These are phyloP conservation scores for Meda fulgida DNA, from an alignment of 2,797 vertebrate species.

Conservation along the genomic window DNA sequence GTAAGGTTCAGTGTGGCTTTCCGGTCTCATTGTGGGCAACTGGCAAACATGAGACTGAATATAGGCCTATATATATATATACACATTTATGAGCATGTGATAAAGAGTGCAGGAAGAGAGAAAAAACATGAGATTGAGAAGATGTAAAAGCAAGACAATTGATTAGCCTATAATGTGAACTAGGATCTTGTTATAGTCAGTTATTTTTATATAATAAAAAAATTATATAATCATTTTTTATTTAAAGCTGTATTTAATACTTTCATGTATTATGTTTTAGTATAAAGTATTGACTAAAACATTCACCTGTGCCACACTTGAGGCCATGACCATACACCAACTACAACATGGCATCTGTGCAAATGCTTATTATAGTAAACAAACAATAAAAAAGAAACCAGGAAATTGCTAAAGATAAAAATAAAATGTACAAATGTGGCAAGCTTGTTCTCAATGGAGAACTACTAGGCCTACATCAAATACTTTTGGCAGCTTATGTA, in stretches of 20 bases:
- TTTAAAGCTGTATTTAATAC: no score
- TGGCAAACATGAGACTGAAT: constrained; percentile 6
- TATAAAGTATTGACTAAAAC: not conserved
- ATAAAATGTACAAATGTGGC: not conserved
- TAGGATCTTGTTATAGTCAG: not conserved
- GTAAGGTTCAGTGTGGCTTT: constrained; percentile 23
- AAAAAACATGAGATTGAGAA: not conserved
- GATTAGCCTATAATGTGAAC: not conserved
- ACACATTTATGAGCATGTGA: not conserved
- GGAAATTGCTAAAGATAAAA: not conserved
- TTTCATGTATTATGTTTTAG: no score
- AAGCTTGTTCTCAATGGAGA: not conserved
- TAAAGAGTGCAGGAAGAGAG: constrained; percentile 14
- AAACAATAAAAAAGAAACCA: not conserved
- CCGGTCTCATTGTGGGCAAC: constrained; percentile 31
- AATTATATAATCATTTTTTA: no score
- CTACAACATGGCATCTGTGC: not conserved
- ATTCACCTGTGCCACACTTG: not conserved
- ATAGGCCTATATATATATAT: not conserved
- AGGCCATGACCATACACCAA: not conserved
- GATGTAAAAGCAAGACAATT: not conserved
- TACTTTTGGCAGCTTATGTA: not conserved
- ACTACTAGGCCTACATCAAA: not conserved
- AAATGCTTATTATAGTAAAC: not conserved
- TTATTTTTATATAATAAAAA: no score